A percentile compares a stretch with the other conserved stretches of the same genome.
Conservation (phyloP, 2,797 vertebrate species). For the Acomys russatus region DNA sequence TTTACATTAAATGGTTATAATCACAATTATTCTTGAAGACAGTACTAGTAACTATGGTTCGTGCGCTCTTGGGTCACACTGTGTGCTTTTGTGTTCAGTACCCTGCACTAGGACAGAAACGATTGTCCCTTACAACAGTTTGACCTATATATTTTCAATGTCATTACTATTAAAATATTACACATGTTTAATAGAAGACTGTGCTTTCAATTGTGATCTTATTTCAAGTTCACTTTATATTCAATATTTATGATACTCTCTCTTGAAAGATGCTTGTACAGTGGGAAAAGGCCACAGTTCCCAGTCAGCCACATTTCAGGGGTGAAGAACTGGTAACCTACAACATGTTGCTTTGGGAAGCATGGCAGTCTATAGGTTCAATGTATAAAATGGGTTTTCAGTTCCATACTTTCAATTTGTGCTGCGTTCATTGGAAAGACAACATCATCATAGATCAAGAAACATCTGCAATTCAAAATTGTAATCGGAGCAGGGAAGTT, state of each 20-base stretch:
- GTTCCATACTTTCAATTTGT: background rate
- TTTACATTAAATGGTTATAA: background rate
- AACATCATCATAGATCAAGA: background rate
- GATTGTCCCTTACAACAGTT: background rate
- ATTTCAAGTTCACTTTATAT: background rate
- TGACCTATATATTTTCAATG: background rate
- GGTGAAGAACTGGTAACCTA: background rate
- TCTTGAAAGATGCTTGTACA: background rate
- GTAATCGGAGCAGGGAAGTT: background rate
- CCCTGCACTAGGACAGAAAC: background rate
- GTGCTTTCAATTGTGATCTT: background rate
- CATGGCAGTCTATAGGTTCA: background rate
- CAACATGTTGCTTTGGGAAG: background rate
- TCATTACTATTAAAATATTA: background rate
- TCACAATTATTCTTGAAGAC: background rate
- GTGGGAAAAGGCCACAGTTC: background rate
- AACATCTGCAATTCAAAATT: background rate
- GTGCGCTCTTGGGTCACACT: no score
- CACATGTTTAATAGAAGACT: background rate
- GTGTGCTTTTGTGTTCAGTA: background rate
- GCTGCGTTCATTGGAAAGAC: background rate
- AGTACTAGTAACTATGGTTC: background rate
- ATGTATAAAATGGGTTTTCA: background rate
- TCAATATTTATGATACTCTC: background rate
- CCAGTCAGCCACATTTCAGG: background rate